phyloP scores from a whole-genome alignment of 53 echinoderm and acorn worm genomes.

The Temnopleurus reevesii region DNA sequence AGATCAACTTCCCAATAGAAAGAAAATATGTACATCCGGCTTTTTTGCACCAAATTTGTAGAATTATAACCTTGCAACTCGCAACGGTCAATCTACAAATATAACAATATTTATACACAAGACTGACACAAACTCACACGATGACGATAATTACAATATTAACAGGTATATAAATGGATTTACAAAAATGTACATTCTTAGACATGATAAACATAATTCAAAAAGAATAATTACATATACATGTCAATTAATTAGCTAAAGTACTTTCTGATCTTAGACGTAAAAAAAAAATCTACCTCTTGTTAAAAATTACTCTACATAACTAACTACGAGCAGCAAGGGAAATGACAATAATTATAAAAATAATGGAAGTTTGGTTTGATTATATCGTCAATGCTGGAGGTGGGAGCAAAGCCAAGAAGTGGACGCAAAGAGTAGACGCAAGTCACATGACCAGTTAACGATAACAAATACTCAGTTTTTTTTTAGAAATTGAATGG shows the following conservation, averaged over 20 bases:
- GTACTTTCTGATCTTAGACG: background rate
- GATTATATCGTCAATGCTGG: no score
- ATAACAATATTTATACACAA: constrained; percentile 27
- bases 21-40: constrained; percentile 2
- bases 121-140: background rate
- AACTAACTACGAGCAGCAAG: no score
- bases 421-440: no score
- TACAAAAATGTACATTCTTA: constrained; percentile 30
- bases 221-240: background rate
- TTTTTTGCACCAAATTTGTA: background rate
- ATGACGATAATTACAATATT: constrained; percentile 22
- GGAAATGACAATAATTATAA: no score
- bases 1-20: background rate
- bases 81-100: background rate
- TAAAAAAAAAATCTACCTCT: background rate
- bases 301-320: background rate
- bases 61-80: background rate
- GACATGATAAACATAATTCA: background rate
- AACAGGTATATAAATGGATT: constrained; percentile 15
- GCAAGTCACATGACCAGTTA: no score
- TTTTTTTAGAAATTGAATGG: no score
- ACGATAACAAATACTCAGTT: no score
- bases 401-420: no score
- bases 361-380: no score
- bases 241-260: constrained; percentile 6